phyloP scores from a whole-genome alignment of 1,140 invertebrate species.

The Lutraria rhynchaena region DNA sequence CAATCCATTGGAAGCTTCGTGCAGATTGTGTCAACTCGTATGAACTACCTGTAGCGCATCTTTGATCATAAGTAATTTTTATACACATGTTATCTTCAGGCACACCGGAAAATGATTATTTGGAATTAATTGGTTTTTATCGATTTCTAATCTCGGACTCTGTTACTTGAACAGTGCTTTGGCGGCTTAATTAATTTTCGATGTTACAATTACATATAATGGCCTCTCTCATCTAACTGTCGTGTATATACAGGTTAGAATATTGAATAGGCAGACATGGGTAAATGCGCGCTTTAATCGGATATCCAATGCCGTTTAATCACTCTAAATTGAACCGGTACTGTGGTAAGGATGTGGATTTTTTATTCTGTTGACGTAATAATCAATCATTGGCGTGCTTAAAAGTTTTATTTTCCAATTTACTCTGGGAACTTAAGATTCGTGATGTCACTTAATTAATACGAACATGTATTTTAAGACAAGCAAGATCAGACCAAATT shows the following conservation, averaged over 20 bases:
- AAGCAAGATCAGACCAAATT: too few relatives aligned
- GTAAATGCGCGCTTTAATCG: background rate
- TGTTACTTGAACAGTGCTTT: background rate
- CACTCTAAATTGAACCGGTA: too few relatives aligned
- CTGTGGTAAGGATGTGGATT: too few relatives aligned
- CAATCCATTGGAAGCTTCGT: background rate
- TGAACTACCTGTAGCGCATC: background rate
- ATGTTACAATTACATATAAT: conserved; percentile 34
- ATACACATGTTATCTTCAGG: conserved; percentile 35
- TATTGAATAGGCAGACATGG: too few relatives aligned
- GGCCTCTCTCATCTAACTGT: conserved; percentile 20
- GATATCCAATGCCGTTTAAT: too few relatives aligned
- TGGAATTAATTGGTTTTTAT: conserved; percentile 50
- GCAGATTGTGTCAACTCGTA: background rate
- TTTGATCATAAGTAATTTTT: conserved; percentile 39
- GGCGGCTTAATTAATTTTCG: conserved; percentile 38
- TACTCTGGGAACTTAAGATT: too few relatives aligned
- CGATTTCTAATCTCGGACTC: conserved; percentile 18
- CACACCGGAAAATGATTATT: conserved; percentile 45
- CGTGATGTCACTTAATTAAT: too few relatives aligned
- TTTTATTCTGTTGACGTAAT: too few relatives aligned
- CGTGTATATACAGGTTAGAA: background rate
- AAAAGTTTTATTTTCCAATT: too few relatives aligned
- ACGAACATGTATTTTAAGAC: too few relatives aligned
- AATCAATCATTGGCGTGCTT: too few relatives aligned